phyloP scores from a whole-genome alignment of 2,797 vertebrate genomes.

The Cyprinella venusta region DNA sequence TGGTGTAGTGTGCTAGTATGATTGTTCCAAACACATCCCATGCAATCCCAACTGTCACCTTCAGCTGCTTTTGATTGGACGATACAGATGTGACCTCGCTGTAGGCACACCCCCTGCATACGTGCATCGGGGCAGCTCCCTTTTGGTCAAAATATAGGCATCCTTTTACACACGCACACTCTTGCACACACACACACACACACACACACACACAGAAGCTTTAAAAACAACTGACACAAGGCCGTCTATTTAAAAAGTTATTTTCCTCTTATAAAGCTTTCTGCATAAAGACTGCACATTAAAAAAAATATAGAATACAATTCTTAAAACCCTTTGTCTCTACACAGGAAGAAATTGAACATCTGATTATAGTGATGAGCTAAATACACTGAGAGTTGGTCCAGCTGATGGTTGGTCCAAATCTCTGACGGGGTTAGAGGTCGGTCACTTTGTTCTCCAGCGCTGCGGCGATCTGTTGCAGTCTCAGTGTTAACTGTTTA shows the following conservation, averaged over 20 bases:
- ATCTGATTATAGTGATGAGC: conserved; percentile 81
- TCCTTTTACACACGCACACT: conserved; percentile 35
- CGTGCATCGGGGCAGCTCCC: conserved; percentile 29
- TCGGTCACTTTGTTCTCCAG: conserved; percentile 99
- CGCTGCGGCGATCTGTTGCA: conserved; percentile 94
- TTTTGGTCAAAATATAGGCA: conserved; percentile 59
- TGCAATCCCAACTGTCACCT: background rate
- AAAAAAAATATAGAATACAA: conserved; percentile 87
- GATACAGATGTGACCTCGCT: conserved; percentile 25
- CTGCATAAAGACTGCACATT: conserved; percentile 82
- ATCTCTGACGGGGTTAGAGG: conserved; percentile 87
- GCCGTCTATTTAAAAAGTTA: conserved; percentile 84
- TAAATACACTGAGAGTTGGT: conserved; percentile 74
- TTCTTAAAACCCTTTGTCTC: conserved; percentile 77
- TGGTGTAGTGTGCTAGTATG: conserved; percentile 8
- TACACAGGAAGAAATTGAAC: conserved; percentile 81
- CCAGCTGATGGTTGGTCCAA: too few species aligned
- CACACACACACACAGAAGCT: conserved; percentile 59
- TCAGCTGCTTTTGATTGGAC: conserved; percentile 36
- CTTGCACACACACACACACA: conserved; percentile 18
- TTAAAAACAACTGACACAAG: conserved; percentile 80
- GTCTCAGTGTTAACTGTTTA: conserved; percentile 96
- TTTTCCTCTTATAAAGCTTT: conserved; percentile 85
- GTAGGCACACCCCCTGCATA: conserved; percentile 22
- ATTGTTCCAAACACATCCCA: background rate